Conservation (phyloP, 92 coral and sea anemone species). For the Phenganax stokvisi region DNA sequence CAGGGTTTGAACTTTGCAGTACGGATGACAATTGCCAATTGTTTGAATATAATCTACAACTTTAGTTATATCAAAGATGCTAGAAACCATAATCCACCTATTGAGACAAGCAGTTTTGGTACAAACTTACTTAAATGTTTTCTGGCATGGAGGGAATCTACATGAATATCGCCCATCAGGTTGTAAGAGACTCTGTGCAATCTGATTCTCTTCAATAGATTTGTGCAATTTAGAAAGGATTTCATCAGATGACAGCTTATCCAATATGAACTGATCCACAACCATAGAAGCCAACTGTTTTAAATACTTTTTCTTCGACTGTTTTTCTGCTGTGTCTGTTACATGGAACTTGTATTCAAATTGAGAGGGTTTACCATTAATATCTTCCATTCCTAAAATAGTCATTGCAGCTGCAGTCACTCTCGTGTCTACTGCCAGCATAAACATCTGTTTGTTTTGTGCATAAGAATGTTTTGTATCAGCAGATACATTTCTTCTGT, state of each 20-base stretch:
- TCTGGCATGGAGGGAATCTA: conserved; percentile 29
- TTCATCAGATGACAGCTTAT: background rate
- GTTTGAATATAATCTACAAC: no score
- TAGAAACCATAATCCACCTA: background rate
- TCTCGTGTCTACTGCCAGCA: conserved; percentile 34
- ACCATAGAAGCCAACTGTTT: conserved; percentile 20
- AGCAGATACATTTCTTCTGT: conserved; percentile 43
- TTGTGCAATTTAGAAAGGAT: conserved; percentile 24
- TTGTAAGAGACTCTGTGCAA: conserved; percentile 14
- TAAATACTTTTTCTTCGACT: background rate
- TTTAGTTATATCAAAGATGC: background rate
- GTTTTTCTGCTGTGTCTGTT: conserved; percentile 15
- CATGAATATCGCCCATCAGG: conserved; percentile 43
- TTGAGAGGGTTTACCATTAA: conserved; percentile 29
- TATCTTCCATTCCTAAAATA: conserved; percentile 18
- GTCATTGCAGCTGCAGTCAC: conserved; percentile 40
- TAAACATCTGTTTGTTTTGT: conserved; percentile 42
- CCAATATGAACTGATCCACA: conserved; percentile 17
- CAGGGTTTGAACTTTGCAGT: background rate
- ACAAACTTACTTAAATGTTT: conserved; percentile 23
- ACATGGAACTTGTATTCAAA: background rate
- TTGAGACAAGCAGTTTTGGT: background rate
- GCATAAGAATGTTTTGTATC: conserved; percentile 43
- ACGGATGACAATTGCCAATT: no score
- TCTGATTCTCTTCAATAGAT: conserved; percentile 8